phyloP scores from a whole-genome alignment of 2,797 vertebrate genomes.

The Garrulus glandarius region DNA sequence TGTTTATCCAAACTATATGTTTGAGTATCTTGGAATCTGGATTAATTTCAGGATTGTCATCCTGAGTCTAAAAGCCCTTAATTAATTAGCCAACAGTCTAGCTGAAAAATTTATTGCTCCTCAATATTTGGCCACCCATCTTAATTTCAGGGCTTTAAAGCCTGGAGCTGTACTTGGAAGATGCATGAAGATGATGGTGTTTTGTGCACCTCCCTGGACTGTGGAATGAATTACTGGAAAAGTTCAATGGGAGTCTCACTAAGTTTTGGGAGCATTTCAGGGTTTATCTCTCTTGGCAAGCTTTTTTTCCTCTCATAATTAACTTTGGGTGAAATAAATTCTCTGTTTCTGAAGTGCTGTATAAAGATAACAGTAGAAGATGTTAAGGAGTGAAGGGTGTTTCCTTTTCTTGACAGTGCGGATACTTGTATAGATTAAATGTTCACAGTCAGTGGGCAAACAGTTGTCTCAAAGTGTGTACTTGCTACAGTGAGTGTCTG shows the following conservation, averaged over 20 bases:
- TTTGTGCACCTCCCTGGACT: neutral
- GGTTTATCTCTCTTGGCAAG: constrained; percentile 14
- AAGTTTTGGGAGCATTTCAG: neutral
- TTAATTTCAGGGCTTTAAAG: neutral
- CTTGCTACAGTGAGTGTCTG: neutral
- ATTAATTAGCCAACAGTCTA: neutral
- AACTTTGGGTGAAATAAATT: neutral
- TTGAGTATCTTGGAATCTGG: neutral
- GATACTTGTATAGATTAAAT: neutral
- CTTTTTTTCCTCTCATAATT: neutral
- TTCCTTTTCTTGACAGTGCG: neutral
- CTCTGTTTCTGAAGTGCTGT: neutral
- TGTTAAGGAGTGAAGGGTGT: neutral
- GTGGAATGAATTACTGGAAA: neutral
- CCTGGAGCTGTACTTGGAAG: neutral
- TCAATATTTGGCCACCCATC: neutral
- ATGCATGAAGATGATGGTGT: neutral
- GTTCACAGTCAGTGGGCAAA: neutral
- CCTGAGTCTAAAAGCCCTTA: neutral
- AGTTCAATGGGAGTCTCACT: neutral
- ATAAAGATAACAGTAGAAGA: neutral
- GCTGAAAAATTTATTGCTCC: neutral
- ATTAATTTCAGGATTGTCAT: neutral
- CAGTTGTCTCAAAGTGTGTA: neutral
- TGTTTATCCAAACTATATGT: neutral